Evolutionary conservation across 2,797 vertebrate genomes (phyloP).

Genomic region (Coracias cyanogaster): DNA sequence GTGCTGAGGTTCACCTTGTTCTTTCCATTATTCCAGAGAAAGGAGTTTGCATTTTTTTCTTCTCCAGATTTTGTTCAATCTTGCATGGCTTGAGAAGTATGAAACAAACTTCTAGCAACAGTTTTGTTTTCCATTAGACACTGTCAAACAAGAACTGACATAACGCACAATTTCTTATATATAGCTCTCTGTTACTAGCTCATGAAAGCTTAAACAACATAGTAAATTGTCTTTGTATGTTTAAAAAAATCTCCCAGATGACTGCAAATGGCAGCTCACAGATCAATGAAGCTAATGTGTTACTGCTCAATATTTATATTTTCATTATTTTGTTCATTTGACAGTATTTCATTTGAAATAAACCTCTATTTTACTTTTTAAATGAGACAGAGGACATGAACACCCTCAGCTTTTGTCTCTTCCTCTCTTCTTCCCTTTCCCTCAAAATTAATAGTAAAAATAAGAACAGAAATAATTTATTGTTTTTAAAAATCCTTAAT

Average conservation of each 20-base stretch:
- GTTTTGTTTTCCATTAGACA: background rate
- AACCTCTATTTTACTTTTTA: background rate
- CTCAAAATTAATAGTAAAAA: background rate
- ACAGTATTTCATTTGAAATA: background rate
- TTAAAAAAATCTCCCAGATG: background rate
- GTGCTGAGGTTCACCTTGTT: background rate
- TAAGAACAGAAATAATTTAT: background rate
- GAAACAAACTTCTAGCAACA: background rate
- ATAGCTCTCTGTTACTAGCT: background rate
- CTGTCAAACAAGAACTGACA: background rate
- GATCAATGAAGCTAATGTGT: background rate
- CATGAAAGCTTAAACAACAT: background rate
- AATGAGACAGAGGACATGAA: background rate
- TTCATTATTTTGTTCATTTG: background rate
- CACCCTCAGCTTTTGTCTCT: fast-evolving
- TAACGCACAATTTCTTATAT: background rate
- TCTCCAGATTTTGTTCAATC: background rate
- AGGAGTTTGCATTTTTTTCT: fast-evolving
- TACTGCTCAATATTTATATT: background rate
- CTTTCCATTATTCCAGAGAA: background rate
- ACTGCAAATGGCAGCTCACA: background rate
- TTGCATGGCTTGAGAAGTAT: background rate
- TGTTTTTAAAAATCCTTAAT: background rate
- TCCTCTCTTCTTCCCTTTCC: background rate
- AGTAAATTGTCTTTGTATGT: background rate